A percentile compares a stretch with the other conserved stretches of the same genome.
Conservation (phyloP, 2,888 invertebrate genomes). For the Hydriomena furcata region DNA sequence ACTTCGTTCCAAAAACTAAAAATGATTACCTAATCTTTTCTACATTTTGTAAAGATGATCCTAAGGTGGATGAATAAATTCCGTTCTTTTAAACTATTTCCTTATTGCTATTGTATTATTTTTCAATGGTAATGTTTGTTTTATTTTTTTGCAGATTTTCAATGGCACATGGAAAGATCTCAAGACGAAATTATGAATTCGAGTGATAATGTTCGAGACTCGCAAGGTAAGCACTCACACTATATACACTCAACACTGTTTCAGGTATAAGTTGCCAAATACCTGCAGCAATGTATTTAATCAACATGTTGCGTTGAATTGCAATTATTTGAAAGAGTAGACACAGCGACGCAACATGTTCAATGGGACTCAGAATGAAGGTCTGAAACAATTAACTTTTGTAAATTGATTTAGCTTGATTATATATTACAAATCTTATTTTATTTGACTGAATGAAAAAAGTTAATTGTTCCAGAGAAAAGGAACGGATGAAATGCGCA, state of each 20-base stretch:
- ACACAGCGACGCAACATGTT: conserved; percentile 32
- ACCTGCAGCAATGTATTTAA: conserved; percentile 39
- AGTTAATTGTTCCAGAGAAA: conserved; percentile 73
- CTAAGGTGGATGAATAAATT: too few species aligned
- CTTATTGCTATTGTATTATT: too few species aligned
- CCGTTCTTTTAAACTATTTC: too few species aligned
- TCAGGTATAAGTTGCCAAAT: conserved; percentile 28
- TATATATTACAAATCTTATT: neutral
- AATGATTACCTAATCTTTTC: too few species aligned
- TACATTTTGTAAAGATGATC: too few species aligned
- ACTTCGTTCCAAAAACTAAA: too few species aligned
- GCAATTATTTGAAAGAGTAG: conserved; percentile 28
- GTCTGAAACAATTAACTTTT: conserved; percentile 68
- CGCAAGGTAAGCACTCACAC: conserved; percentile 90
- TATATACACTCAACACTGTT: conserved; percentile 36
- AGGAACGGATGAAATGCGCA: conserved; percentile 84
- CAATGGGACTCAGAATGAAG: conserved; percentile 66
- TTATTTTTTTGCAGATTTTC: conserved; percentile 87
- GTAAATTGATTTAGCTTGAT: neutral
- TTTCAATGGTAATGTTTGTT: conserved; percentile 3
- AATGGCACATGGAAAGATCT: conserved; percentile 93
- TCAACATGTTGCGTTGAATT: conserved; percentile 62
- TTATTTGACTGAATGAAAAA: conserved; percentile 36
- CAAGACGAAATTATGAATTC: conserved; percentile 94
- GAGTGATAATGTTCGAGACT: conserved; percentile 94